phyloP scores from a whole-genome alignment of 2,797 vertebrate species.

The Danio albolineatus region DNA sequence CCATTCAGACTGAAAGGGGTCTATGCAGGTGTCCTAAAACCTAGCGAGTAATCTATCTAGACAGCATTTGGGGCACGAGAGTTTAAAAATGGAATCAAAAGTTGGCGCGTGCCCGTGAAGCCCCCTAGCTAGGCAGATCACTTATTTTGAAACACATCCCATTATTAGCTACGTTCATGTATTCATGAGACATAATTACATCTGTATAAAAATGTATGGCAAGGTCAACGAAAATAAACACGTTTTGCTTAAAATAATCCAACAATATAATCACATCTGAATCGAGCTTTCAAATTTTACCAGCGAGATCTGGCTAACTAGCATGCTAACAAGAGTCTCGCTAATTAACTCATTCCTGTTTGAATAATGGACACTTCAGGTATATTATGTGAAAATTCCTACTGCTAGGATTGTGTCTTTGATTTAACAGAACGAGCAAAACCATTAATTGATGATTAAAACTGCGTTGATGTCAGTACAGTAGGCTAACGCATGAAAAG shows the following conservation, averaged over 20 bases:
- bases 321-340: not conserved
- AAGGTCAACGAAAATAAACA: not conserved
- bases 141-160: not conserved
- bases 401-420: not conserved
- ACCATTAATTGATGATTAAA: too few species aligned
- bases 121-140: not conserved
- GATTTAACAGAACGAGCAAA: not conserved
- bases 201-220: not conserved
- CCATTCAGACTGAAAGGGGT: constrained; percentile 1
- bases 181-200: not conserved
- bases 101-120: not conserved
- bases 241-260: not conserved
- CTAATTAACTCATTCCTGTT: not conserved
- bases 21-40: not conserved
- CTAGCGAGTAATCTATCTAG: not conserved
- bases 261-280: not conserved
- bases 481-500: constrained; percentile 2
- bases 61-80: not conserved
- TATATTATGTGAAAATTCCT: not conserved
- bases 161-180: constrained; percentile 8
- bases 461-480: not conserved
- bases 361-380: not conserved
- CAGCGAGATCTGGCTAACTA: constrained; percentile 62
- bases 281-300: constrained; percentile 20
- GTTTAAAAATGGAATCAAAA: not conserved